These are phyloP conservation scores for Drosophila falleni DNA, from an alignment of 2,888 invertebrate species.

Conservation along the genomic window DNA sequence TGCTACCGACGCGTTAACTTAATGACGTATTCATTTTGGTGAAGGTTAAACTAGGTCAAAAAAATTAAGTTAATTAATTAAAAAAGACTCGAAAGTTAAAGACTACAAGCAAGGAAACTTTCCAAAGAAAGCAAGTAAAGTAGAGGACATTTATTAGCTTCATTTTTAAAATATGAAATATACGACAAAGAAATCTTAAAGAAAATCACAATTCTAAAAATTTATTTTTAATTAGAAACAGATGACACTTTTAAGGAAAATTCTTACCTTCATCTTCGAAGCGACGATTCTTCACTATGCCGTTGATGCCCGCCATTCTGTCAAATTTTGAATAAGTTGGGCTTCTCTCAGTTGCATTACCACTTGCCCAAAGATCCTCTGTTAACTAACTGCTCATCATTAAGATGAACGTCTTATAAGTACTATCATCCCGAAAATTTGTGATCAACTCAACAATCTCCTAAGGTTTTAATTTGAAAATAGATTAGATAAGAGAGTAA, in stretches of 20 bases:
- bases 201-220: too few relatives aligned
- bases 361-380: slow-evolving; percentile 6
- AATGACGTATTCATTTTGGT: neutral
- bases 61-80: neutral
- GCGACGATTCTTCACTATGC: slow-evolving; percentile 82
- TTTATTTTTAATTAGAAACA: neutral
- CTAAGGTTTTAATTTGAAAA: neutral
- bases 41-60: slow-evolving; percentile 25
- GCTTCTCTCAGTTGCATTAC: slow-evolving; percentile 19
- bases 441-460: slow-evolving; percentile 3
- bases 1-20: neutral
- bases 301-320: slow-evolving; percentile 30
- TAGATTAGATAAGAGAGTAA: slow-evolving; percentile 37
- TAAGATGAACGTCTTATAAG: slow-evolving; percentile 30
- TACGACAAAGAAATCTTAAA: too few relatives aligned
- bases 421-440: neutral
- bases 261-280: slow-evolving; percentile 78
- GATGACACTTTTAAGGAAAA: neutral
- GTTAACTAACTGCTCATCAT: slow-evolving; percentile 28
- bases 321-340: neutral
- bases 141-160: neutral
- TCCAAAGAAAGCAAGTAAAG: neutral
- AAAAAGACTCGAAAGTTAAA: neutral
- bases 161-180: too few relatives aligned
- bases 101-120: neutral